Conservation (phyloP, 2,797 vertebrate species). For the Anomalospiza imberbis region DNA sequence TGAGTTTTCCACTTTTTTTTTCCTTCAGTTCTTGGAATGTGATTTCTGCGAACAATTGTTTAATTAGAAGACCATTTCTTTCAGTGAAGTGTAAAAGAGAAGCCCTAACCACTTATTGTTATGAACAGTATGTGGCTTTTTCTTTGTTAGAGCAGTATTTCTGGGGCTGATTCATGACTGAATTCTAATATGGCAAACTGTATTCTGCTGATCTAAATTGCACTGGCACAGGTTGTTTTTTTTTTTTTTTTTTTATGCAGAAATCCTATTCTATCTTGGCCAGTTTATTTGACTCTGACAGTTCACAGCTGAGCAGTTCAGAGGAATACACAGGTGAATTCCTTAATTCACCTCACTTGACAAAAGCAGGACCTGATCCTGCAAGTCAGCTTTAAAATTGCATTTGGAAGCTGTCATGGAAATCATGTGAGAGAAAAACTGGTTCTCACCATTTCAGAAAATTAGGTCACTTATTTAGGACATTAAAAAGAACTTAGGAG, state of each 20-base stretch:
- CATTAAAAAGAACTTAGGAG: constrained; percentile 11
- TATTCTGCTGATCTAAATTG: constrained; percentile 23
- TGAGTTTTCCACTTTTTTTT: constrained; percentile 4
- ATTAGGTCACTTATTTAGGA: constrained; percentile 58
- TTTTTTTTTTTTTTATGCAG: not conserved
- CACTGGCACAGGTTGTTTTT: not conserved
- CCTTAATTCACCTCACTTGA: constrained; percentile 11
- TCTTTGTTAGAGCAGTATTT: not conserved
- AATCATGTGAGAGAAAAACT: not conserved
- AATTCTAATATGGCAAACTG: constrained; percentile 22
- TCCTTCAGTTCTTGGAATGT: not conserved
- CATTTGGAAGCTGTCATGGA: not conserved
- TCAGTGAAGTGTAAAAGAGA: not conserved
- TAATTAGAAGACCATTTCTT: constrained; percentile 42
- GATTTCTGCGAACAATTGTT: constrained; percentile 21
- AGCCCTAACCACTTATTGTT: constrained; percentile 25
- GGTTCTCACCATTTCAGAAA: constrained; percentile 30
- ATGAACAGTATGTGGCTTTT: not conserved
- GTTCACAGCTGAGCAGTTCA: constrained; percentile 41
- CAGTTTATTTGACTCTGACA: constrained; percentile 21
- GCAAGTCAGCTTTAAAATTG: constrained; percentile 26
- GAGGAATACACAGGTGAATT: not conserved
- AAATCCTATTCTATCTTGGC: not conserved
- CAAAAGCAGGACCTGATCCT: not conserved
- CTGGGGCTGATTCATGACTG: constrained; percentile 13